Evolutionary conservation across 2,797 vertebrate genomes (phyloP).

Genomic region (Percopsis omiscomaycus): DNA sequence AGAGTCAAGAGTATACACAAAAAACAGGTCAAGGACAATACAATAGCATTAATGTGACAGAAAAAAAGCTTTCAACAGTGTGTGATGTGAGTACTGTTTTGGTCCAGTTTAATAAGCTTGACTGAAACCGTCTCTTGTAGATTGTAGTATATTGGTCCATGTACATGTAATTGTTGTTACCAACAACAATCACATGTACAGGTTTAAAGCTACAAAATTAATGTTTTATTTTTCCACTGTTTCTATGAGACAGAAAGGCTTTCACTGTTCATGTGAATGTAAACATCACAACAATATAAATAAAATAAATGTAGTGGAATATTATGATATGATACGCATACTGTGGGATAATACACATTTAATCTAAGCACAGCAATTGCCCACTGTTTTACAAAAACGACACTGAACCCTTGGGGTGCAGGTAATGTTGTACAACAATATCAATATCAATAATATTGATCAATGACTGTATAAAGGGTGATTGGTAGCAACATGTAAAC

Average conservation of each 20-base stretch:
- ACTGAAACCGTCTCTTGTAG: no score
- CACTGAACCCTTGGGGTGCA: neutral
- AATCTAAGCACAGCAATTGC: neutral
- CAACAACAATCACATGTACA: neutral
- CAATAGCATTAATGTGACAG: no score
- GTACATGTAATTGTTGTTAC: neutral
- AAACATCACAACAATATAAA: slow-evolving; percentile 1
- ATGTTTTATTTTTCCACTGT: neutral
- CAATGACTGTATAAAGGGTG: neutral
- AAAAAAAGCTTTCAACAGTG: no score
- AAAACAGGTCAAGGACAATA: no score
- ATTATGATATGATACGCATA: no score
- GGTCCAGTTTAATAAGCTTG: no score
- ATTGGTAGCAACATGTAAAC: neutral
- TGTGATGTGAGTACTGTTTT: no score
- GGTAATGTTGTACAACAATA: neutral
- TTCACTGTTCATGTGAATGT: slow-evolving; percentile 3
- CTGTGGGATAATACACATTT: no score
- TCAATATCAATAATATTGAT: slow-evolving; percentile 1
- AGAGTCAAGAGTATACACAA: no score
- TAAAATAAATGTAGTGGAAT: no score
- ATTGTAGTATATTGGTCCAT: no score
- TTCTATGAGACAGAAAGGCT: neutral
- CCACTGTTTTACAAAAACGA: no score
- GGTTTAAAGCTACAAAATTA: neutral